Evolutionary conservation across 1,140 invertebrate species (phyloP).

Genomic region (Atta texana): DNA sequence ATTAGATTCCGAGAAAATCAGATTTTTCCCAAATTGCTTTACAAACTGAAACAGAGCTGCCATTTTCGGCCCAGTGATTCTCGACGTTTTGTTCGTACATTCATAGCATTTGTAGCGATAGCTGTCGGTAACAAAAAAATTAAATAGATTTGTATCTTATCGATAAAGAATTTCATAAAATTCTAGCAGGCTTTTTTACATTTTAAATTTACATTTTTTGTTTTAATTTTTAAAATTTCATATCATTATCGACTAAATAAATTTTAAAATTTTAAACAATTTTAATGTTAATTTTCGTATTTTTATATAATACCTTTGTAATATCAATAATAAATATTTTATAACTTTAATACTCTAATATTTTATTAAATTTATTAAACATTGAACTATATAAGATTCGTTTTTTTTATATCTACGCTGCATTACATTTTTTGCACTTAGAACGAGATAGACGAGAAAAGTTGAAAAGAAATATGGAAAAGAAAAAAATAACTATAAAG

Average conservation of each 20-base stretch:
- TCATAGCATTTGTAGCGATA: neutral
- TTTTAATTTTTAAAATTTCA: neutral
- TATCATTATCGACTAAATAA: neutral
- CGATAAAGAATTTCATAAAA: neutral
- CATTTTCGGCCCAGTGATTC: conserved; percentile 62
- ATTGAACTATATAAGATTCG: neutral
- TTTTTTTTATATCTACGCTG: neutral
- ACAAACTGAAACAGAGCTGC: conserved; percentile 61
- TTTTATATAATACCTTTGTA: too few species aligned
- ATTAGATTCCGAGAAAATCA: conserved; percentile 47
- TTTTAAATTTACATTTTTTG: neutral
- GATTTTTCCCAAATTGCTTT: conserved; percentile 63
- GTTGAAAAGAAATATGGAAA: neutral
- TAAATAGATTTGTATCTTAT: neutral
- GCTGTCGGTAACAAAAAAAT: neutral
- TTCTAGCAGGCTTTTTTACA: neutral
- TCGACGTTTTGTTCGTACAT: neutral
- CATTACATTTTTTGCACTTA: neutral
- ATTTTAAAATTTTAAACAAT: neutral
- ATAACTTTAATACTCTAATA: too few species aligned
- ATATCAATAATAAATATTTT: too few species aligned
- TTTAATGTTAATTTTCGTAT: too few species aligned
- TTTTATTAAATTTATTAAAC: too few species aligned
- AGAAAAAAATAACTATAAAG: neutral
- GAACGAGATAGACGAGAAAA: neutral